phyloP scores from a whole-genome alignment of 2,113 vertebrate genomes.

The chimpanzee (Pan troglodytes) region DNA sequence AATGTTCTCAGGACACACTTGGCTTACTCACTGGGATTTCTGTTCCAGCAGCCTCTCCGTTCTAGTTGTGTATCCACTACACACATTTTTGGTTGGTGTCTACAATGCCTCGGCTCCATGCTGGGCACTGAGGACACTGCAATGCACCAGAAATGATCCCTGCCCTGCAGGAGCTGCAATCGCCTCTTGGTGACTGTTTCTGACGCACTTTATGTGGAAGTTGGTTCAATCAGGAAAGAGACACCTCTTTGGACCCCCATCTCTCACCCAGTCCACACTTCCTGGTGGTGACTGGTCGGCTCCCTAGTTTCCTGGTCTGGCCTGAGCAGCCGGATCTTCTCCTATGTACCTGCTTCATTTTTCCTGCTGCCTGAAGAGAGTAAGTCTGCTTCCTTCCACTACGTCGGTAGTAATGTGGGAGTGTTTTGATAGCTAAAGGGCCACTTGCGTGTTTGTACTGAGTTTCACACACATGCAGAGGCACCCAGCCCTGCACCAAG shows the following conservation, averaged over 20 bases:
- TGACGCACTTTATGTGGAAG: background rate
- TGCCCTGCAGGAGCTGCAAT: too few species aligned
- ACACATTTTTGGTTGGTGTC: background rate
- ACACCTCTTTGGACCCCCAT: background rate
- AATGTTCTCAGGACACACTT: background rate
- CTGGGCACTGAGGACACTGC: background rate
- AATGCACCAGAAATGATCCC: background rate
- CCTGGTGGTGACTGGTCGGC: background rate
- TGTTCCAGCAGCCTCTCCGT: background rate
- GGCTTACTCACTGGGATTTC: background rate
- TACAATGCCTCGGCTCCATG: rapidly evolving
- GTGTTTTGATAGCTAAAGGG: background rate
- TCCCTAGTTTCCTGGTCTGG: background rate
- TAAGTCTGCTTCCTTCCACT: background rate
- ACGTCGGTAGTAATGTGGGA: background rate
- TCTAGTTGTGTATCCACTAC: background rate
- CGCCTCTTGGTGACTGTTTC: background rate
- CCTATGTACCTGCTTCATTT: background rate
- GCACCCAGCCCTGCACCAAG: background rate
- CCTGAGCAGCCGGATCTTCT: background rate
- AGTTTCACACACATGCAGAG: background rate
- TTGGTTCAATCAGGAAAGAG: background rate
- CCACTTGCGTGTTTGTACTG: background rate
- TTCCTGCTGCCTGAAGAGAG: background rate
- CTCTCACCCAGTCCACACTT: background rate